Percentiles rank a stretch among this genome's conserved stretches.
These are phyloP conservation scores for Heliocidaris erythrogramma DNA, from an alignment of 35 echinoderm and acorn worm species.

Conservation along the genomic window DNA sequence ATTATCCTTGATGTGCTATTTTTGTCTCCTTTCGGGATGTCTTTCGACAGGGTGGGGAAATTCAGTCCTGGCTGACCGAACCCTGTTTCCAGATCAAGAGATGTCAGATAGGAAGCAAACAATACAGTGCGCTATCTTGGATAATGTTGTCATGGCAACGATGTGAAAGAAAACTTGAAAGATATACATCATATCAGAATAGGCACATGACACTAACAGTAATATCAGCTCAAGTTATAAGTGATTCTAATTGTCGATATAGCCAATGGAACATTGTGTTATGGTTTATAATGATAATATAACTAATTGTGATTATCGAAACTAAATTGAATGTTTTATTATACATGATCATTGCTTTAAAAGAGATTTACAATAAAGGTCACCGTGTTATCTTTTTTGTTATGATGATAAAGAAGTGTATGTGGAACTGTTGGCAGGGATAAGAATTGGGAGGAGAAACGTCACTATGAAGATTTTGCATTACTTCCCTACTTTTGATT, in stretches of 20 bases:
- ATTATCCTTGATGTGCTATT: neutral
- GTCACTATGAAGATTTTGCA: no score
- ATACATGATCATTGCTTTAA: no score
- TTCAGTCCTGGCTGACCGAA: neutral
- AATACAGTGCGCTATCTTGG: neutral
- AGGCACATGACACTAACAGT: neutral
- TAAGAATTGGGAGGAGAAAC: no score
- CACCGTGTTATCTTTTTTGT: neutral
- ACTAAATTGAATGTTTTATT: neutral
- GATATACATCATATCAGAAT: neutral
- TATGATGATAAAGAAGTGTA: no score
- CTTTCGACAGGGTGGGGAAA: neutral
- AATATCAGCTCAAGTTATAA: neutral
- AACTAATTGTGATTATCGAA: neutral
- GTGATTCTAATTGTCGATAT: neutral
- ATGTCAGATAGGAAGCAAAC: neutral
- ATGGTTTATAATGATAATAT: neutral
- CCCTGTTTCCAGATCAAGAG: neutral
- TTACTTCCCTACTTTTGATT: no score
- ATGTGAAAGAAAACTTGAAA: neutral
- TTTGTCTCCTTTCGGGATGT: neutral
- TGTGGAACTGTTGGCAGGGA: no score
- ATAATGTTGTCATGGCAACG: neutral
- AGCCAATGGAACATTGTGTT: neutral
- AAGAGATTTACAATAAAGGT: no score